Base-by-base conservation (phyloP, 2,113 vertebrate species). In the Neogobius melanostomus region DNA sequence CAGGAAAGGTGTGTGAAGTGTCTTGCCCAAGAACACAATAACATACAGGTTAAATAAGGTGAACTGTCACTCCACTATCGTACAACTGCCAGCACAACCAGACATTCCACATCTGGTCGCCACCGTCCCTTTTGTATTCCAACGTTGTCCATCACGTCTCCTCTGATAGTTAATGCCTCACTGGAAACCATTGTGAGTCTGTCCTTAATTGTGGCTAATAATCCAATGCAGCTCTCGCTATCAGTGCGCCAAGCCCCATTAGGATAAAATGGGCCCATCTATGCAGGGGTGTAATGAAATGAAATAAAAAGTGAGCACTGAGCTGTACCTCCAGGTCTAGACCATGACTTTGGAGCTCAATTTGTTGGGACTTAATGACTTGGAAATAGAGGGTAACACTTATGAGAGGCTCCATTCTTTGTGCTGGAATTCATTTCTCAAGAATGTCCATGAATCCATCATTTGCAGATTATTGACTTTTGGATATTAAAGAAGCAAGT, bases 161-260 rank as follows among this genome's bases (percentile, higher is more conserved):
- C 67, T 80, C 68, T 70, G 77, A 87, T 67, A 80, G 76, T 86
- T 90, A 85, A 86, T 79, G 81, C 82, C 82, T 90, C 83, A 87
- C 84, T 88, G 80, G 77, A 84, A 83, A 66, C 85, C 82, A 87
- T 87, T 82, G 56, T 82, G 68, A 77, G 66, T 67, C 61, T 81
- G 79, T 84, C 82, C 85, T 84, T 90, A 90, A 91, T 91, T 82
- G 86, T 79, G 85, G 83, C 80, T 88, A 90, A 90, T 90, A 89
- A 89, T 84, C 88, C 83, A 80, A 79, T 87, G 80, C 69, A 78
- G 74, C 70, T 86, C 67, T 66, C 54, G 17, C 77, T 75, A 88
- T 84, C 85, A 81, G 75, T 28, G 78, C 11, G 74, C 81, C 82
- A 86, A 79, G 83, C 77, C 45, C 79, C 85, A 89, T 90, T 85